phyloP scores from a whole-genome alignment of 2,888 invertebrate species.

The Protula sp. region DNA sequence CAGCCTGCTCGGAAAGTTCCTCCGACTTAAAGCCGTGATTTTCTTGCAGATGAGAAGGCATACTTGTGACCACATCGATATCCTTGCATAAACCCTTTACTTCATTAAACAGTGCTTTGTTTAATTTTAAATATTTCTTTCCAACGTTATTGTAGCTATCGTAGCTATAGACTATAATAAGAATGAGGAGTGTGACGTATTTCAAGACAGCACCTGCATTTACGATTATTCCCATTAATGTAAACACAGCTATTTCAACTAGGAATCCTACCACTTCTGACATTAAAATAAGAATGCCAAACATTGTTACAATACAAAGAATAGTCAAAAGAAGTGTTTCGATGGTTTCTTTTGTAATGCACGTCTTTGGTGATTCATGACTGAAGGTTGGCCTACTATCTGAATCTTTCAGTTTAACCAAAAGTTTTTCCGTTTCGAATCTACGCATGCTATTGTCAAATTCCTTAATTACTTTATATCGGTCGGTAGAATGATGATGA shows the following conservation, averaged over 20 bases:
- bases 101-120: slow-evolving; percentile 44
- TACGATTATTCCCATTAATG: slow-evolving; percentile 52
- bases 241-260: slow-evolving; percentile 29
- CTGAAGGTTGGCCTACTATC: neutral
- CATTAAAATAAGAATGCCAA: slow-evolving; percentile 24
- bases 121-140: slow-evolving; percentile 48
- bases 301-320: slow-evolving; percentile 17
- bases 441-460: slow-evolving; percentile 9
- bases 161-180: slow-evolving; percentile 51
- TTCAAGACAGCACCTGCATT: slow-evolving; percentile 47
- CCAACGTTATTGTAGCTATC: slow-evolving; percentile 51
- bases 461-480: slow-evolving; percentile 8
- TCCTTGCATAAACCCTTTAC: slow-evolving; percentile 47
- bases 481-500: neutral
- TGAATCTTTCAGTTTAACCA: too few relatives aligned
- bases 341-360: neutral
- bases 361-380: neutral
- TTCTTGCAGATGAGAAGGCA: slow-evolving; percentile 33
- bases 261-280: slow-evolving; percentile 26
- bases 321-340: slow-evolving; percentile 13
- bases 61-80: slow-evolving; percentile 22
- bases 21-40: slow-evolving; percentile 31
- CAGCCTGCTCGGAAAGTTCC: slow-evolving; percentile 27
- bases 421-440: slow-evolving; percentile 6
- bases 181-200: slow-evolving; percentile 45